Evolutionary conservation across 2,797 vertebrate species (phyloP), one percentile per base, ranked within the genome.

Genomic region (Coregonus suidteri): DNA sequence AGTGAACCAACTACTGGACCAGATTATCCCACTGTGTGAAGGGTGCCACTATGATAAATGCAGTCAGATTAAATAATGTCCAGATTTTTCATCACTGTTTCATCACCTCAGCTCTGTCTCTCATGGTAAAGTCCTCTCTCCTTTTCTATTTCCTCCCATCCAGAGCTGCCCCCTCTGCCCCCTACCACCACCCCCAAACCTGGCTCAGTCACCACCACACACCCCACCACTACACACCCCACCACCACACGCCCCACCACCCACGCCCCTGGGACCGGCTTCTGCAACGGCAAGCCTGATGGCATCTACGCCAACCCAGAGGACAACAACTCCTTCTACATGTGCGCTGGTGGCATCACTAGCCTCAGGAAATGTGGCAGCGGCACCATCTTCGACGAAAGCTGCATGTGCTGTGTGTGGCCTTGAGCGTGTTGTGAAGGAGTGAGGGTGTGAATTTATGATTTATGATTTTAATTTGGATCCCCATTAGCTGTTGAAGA

Each of bases 331-430:
- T 75, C 4, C 25, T 92, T 91, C 85, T 91, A 89, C 81, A 56
- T 54, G 35, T 92, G 91, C 0, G 53, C 75, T 0, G 79, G 76
- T 41, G 88, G 88, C 3, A n/a, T 72, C 30, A 90, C 87, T 67
- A 51, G 85, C 6, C 0, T 81, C 16, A 73, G 4, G 0, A 0
- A 0, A 0, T 91, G 91, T 4, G 80, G 70, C 5, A 0, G 0
- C 0, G 86, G 88, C 31, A 34, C 84, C 0, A 4, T 91, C 31
- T 92, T 75, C 15, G 15, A 85, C 16, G 67, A 84, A 1, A 62
- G 52, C 37, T 92, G 90, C 84, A 88, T 83, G 78, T 90, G 89
- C 76, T 92, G 91, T 14, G 14, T 4, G 15, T 92, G 90, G 90
- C 89, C 87, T n/a, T 85, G 77, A 90, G 70, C n/a, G 18, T n/a